phyloP scores from a whole-genome alignment of 2,888 invertebrate species.

The Tipula lateralis region DNA sequence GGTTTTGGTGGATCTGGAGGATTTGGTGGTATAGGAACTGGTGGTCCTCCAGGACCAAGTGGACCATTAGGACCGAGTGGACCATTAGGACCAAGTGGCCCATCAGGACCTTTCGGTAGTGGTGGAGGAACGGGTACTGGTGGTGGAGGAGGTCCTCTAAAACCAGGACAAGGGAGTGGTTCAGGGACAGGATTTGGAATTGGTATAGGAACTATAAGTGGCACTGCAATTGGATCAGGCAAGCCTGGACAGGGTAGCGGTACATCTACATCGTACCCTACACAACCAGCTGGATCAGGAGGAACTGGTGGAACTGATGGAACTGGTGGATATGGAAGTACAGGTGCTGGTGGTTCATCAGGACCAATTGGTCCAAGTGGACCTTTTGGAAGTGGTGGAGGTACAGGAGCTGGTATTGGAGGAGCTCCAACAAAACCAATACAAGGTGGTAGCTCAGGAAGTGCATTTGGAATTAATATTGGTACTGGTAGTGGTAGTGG shows the following conservation, averaged over 20 bases:
- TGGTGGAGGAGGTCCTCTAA: not conserved
- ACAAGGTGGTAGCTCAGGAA: too few species aligned
- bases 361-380: not conserved
- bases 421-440: too few species aligned
- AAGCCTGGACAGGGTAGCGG: not conserved
- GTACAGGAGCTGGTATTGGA: too few species aligned
- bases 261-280: too few species aligned
- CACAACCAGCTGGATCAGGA: not conserved
- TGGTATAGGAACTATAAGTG: not conserved
- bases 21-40: constrained; percentile 31
- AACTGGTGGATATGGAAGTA: too few species aligned
- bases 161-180: not conserved
- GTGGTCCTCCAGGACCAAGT: constrained; percentile 38
- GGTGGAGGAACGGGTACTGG: constrained; percentile 34
- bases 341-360: not conserved
- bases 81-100: constrained; percentile 34
- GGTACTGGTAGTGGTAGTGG: too few species aligned
- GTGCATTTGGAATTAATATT: too few species aligned
- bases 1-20: constrained; percentile 42
- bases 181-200: not conserved
- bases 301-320: not conserved
- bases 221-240: not conserved
- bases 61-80: constrained; percentile 34
- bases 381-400: too few species aligned
- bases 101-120: constrained; percentile 37